A percentile compares a stretch with the other conserved stretches of the same genome.
Evolutionary conservation across 1,140 invertebrate species (phyloP).

Genomic region (Platorchestia sp.): DNA sequence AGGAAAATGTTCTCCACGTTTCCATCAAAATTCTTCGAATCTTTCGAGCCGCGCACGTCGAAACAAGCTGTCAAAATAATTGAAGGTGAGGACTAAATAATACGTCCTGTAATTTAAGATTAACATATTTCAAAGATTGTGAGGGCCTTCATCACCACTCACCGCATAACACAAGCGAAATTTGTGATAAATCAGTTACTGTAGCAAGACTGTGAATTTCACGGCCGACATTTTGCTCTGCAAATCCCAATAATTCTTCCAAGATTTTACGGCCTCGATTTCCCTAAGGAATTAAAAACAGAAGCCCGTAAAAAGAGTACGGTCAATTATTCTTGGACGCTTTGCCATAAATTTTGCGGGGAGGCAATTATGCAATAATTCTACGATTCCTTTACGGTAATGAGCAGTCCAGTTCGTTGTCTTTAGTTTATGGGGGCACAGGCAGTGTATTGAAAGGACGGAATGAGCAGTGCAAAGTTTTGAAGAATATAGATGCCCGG

Average conservation of each 20-base stretch:
- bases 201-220: not conserved
- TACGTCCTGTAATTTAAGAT: not conserved
- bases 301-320: slow-evolving; percentile 27
- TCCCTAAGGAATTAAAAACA: slow-evolving; percentile 44
- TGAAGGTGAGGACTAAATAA: not conserved
- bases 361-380: slow-evolving; percentile 47
- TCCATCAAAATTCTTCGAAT: not conserved
- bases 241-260: slow-evolving; percentile 8
- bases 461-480: not conserved
- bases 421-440: slow-evolving; percentile 29
- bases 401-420: slow-evolving; percentile 15
- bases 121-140: not conserved
- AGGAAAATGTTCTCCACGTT: not conserved
- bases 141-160: not conserved
- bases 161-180: not conserved
- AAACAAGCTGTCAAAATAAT: not conserved
- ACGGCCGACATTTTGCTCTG: not conserved
- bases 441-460: not conserved
- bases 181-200: not conserved
- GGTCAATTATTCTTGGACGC: slow-evolving; percentile 22
- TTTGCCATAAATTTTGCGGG: not conserved
- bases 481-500: not conserved
- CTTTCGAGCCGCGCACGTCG: not conserved
- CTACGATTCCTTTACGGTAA: slow-evolving; percentile 48
- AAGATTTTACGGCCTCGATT: slow-evolving; percentile 2